Percentiles rank a stretch among this genome's conserved stretches.
Conservation (phyloP, 2,797 vertebrate species). For the Phoeniculus purpureus region DNA sequence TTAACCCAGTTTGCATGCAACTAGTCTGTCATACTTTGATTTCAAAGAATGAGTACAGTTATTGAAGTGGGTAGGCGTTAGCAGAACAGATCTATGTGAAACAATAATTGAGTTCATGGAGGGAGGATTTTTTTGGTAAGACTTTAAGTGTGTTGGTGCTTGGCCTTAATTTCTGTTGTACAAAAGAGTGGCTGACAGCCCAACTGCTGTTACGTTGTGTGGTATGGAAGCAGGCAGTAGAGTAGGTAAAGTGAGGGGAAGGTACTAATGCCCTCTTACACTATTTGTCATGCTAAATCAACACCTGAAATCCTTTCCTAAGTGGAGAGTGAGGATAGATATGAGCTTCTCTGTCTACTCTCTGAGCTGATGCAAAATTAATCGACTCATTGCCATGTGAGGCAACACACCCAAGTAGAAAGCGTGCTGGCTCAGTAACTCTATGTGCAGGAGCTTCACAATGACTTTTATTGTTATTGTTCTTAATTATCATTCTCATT, state of each 20-base stretch:
- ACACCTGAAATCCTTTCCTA: neutral
- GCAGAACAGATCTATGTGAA: neutral
- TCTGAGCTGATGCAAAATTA: neutral
- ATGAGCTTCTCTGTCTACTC: neutral
- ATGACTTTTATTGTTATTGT: neutral
- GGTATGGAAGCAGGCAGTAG: neutral
- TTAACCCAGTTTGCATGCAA: slow-evolving; percentile 31
- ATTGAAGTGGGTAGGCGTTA: neutral
- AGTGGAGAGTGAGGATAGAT: neutral
- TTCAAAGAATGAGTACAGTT: slow-evolving; percentile 17
- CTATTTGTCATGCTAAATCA: neutral
- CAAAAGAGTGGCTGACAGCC: neutral
- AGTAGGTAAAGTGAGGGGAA: neutral
- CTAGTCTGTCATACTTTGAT: slow-evolving; percentile 14
- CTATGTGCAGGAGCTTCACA: neutral
- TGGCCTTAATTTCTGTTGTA: neutral
- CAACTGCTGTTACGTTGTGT: neutral
- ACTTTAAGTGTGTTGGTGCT: neutral
- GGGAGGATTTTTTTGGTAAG: neutral
- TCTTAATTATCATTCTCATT: neutral
- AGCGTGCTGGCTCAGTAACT: neutral
- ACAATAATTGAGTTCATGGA: neutral
- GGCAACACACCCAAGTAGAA: accelerated
- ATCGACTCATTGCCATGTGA: neutral
- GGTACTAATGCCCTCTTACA: neutral